A percentile compares a stretch with the other conserved stretches of the same genome.
These are phyloP conservation scores for Euleptes europaea DNA, from an alignment of 2,113 vertebrate genomes.

Conservation along the genomic window DNA sequence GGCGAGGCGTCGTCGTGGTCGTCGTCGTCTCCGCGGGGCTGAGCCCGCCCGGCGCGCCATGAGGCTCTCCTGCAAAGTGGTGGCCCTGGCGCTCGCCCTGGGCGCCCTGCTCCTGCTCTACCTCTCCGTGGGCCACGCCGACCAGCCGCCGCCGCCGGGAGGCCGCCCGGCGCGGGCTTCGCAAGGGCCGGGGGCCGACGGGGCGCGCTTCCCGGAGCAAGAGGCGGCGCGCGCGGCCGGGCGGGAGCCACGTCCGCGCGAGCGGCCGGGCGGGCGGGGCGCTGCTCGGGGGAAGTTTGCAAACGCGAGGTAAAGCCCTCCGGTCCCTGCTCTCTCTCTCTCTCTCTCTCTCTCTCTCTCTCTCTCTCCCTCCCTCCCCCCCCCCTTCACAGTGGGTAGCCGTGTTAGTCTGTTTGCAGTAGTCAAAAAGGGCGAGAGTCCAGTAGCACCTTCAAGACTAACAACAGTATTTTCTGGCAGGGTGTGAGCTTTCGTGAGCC, in stretches of 20 bases:
- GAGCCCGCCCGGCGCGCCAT: conserved; percentile 51
- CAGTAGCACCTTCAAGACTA: too few species aligned
- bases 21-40: conserved; percentile 12
- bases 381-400: too few species aligned
- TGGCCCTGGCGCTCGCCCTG: conserved; percentile 60
- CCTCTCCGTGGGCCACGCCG: conserved; percentile 50
- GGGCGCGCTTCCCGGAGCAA: too few species aligned
- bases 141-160: conserved; percentile 13
- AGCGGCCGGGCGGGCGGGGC: conserved; percentile 16
- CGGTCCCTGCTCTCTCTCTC: too few species aligned
- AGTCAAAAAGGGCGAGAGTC: too few species aligned
- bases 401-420: too few species aligned
- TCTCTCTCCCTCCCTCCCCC: too few species aligned
- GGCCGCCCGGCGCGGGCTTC: neutral
- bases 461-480: too few species aligned
- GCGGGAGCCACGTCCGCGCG: conserved; percentile 35
- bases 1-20: neutral
- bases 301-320: conserved; percentile 19
- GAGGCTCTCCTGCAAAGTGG: conserved; percentile 69
- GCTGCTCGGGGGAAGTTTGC: conserved; percentile 47
- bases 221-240: neutral
- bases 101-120: conserved; percentile 63
- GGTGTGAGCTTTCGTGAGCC: too few species aligned
- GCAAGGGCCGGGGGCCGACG: neutral
- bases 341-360: too few species aligned